These are phyloP conservation scores for Tetramorium parvispinum DNA, from an alignment of 1,140 invertebrate species.

Conservation along the genomic window DNA sequence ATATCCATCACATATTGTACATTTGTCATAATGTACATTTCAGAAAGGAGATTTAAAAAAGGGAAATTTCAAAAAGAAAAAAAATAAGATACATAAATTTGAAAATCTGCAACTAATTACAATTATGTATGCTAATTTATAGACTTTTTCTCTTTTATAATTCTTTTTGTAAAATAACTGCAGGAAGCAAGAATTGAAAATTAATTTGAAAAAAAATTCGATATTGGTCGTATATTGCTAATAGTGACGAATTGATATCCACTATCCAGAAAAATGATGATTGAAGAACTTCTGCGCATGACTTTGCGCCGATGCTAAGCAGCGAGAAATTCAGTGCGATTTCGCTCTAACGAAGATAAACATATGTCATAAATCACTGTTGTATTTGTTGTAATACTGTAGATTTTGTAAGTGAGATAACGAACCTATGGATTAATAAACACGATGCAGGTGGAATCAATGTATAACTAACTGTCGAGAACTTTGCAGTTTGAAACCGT, in stretches of 20 bases:
- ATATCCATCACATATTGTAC: neutral
- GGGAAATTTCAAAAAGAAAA: neutral
- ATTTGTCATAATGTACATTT: neutral
- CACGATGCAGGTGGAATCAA: neutral
- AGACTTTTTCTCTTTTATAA: neutral
- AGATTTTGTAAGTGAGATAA: constrained; percentile 27
- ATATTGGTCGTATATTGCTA: neutral
- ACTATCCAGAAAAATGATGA: neutral
- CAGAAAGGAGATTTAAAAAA: neutral
- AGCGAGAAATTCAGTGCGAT: constrained; percentile 20
- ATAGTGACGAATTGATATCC: neutral
- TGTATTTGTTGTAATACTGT: constrained; percentile 5
- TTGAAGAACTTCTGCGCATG: neutral
- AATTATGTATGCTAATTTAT: neutral
- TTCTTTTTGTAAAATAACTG: neutral
- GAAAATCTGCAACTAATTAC: too few relatives aligned
- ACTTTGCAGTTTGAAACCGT: neutral
- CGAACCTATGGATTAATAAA: constrained; percentile 5
- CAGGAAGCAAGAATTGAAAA: neutral
- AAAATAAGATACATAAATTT: neutral
- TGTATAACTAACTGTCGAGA: neutral
- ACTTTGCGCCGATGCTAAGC: neutral
- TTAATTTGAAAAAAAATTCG: neutral
- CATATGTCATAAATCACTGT: constrained; percentile 26
- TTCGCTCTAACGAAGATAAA: constrained; percentile 39